A percentile compares a stretch with the other conserved stretches of the same genome.
phyloP scores from a whole-genome alignment of 2,888 invertebrate species.

The Chrysolina haemoptera region DNA sequence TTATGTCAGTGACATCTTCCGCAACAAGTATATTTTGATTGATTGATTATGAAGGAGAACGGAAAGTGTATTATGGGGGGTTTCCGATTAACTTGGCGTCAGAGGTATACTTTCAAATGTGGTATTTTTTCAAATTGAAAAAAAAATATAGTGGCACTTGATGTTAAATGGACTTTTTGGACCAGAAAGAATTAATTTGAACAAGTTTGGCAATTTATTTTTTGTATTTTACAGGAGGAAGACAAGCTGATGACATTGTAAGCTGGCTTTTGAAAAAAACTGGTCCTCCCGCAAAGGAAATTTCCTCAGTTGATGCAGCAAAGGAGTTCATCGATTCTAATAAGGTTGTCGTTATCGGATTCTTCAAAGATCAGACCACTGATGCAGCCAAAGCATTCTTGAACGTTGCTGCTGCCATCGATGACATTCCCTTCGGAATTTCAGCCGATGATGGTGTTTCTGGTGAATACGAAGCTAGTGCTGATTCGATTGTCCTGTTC shows the following conservation, averaged over 20 bases:
- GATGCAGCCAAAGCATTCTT: slow-evolving; percentile 89
- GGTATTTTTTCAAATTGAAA: too few species aligned
- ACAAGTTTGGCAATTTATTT: too few species aligned
- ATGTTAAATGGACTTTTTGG: too few species aligned
- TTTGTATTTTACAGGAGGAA: slow-evolving; percentile 78
- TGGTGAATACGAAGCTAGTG: slow-evolving; percentile 84
- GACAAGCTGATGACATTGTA: slow-evolving; percentile 93
- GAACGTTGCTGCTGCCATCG: slow-evolving; percentile 83
- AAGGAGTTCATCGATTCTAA: slow-evolving; percentile 86
- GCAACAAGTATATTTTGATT: too few species aligned
- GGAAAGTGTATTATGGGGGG: too few species aligned
- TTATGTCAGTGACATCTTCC: too few species aligned
- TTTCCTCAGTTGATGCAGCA: slow-evolving; percentile 85
- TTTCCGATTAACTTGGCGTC: too few species aligned
- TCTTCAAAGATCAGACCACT: slow-evolving; percentile 87
- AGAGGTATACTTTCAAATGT: too few species aligned
- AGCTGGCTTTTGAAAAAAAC: slow-evolving; percentile 97
- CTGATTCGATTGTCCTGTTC: slow-evolving; percentile 88
- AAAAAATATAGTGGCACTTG: too few species aligned
- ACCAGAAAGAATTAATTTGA: too few species aligned
- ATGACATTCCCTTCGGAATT: slow-evolving; percentile 92
- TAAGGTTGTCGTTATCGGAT: slow-evolving; percentile 90
- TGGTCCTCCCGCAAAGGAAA: slow-evolving; percentile 91
- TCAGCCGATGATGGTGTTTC: slow-evolving; percentile 84
- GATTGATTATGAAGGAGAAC: too few species aligned